A percentile compares a stretch with the other conserved stretches of the same genome.
Evolutionary conservation across 2,113 vertebrate species (phyloP).

Genomic region (Lasiurus cinereus): DNA sequence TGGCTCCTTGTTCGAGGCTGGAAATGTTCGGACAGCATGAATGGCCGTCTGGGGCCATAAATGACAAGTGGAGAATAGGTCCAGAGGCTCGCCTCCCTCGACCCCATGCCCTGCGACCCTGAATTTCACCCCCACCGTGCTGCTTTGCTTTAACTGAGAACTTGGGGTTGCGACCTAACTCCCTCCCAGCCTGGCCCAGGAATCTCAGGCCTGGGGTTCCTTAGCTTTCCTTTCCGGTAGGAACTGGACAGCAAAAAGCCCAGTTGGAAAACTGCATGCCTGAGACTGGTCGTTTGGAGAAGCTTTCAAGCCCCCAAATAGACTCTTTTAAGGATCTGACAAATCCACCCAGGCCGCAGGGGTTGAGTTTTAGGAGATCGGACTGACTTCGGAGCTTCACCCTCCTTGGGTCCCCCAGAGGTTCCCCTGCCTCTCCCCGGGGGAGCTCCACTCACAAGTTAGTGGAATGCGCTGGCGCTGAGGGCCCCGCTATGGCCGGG

Average conservation of each 20-base stretch:
- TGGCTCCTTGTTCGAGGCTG: slow-evolving; percentile 73
- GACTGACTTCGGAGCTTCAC: neutral
- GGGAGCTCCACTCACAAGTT: neutral
- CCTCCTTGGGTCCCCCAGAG: neutral
- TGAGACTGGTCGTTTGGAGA: neutral
- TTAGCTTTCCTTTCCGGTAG: neutral
- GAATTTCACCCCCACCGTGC: slow-evolving; percentile 78
- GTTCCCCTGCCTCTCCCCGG: neutral
- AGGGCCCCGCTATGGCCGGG: neutral
- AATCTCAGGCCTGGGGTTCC: neutral
- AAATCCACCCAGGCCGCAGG: neutral
- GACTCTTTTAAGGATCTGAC: slow-evolving; percentile 28
- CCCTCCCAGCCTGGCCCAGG: neutral
- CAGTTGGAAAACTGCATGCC: neutral
- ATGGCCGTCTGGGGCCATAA: slow-evolving; percentile 87
- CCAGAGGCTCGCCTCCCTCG: slow-evolving; percentile 64
- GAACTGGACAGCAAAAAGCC: neutral
- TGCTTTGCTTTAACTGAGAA: slow-evolving; percentile 79
- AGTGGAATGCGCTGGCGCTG: slow-evolving; percentile 8
- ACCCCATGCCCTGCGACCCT: slow-evolving; percentile 71
- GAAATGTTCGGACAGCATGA: slow-evolving; percentile 85
- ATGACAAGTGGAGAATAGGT: slow-evolving; percentile 75
- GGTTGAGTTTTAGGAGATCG: neutral
- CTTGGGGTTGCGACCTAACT: slow-evolving; percentile 76
- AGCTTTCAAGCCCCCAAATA: neutral